phyloP scores from a whole-genome alignment of 2,888 invertebrate genomes.

The Pollenia angustigena region DNA sequence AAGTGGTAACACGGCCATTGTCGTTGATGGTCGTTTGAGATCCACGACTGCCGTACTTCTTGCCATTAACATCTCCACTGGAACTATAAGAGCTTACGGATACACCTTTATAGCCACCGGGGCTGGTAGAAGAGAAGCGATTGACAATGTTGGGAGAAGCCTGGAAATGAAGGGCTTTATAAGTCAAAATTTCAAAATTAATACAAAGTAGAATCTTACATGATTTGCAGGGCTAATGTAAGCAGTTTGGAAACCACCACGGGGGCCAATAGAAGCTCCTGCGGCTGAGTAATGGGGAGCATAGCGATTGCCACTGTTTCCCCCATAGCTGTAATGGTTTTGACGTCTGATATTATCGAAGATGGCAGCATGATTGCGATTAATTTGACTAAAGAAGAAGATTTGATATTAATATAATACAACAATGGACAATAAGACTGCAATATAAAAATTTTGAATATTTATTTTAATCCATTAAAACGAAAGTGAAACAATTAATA shows the following conservation, averaged over 20 bases:
- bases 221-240: conserved; percentile 87
- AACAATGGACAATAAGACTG: too few relatives aligned
- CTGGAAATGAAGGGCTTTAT: conserved; percentile 70
- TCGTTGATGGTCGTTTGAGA: conserved; percentile 89
- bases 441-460: conserved; percentile 4
- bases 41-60: conserved; percentile 85
- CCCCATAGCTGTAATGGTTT: conserved; percentile 72
- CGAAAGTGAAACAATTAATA: conserved; percentile 8
- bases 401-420: background rate
- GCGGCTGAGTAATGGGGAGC: conserved; percentile 85
- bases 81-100: conserved; percentile 88
- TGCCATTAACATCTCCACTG: conserved; percentile 87
- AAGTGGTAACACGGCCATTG: conserved; percentile 89
- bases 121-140: conserved; percentile 78
- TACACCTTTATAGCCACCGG: conserved; percentile 85
- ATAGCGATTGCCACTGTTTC: conserved; percentile 77
- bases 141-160: conserved; percentile 80
- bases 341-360: conserved; percentile 77
- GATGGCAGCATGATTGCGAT: conserved; percentile 79
- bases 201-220: conserved; percentile 83
- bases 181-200: background rate
- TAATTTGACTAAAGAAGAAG: conserved; percentile 22
- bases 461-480: background rate
- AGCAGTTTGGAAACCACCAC: conserved; percentile 86
- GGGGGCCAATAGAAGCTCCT: conserved; percentile 85